phyloP scores from a whole-genome alignment of 64 coral and sea anemone species.

The Stylophora pistillata region DNA sequence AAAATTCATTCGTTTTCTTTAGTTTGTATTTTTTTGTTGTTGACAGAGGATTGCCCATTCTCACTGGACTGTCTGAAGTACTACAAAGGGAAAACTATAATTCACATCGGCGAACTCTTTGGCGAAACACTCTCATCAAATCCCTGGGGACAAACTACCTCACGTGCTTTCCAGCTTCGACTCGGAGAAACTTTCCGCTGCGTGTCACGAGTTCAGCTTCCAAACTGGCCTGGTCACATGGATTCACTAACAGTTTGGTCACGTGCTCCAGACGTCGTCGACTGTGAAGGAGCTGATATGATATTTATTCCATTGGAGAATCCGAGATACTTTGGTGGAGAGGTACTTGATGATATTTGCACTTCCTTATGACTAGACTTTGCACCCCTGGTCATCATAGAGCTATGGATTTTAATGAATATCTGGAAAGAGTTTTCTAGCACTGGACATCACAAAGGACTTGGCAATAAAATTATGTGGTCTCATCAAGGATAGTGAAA shows the following conservation, averaged over 20 bases:
- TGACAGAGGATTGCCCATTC: conserved; percentile 73
- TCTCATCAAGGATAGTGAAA: no score
- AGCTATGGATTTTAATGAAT: no score
- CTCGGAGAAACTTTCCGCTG: conserved; percentile 80
- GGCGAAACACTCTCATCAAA: conserved; percentile 80
- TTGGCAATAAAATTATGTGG: no score
- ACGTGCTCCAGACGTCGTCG: conserved; percentile 21
- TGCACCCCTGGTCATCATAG: background rate
- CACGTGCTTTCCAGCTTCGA: conserved; percentile 74
- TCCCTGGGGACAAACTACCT: conserved; percentile 90
- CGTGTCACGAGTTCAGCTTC: conserved; percentile 69
- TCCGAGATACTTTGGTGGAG: conserved; percentile 45
- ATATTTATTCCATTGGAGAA: conserved; percentile 41
- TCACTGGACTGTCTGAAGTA: conserved; percentile 70
- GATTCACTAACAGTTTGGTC: conserved; percentile 79
- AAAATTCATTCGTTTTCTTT: no score
- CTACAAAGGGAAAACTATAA: conserved; percentile 81
- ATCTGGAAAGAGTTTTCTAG: no score
- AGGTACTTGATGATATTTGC: background rate
- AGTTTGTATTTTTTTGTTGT: background rate
- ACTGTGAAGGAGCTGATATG: conserved; percentile 69
- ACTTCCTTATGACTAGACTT: no score
- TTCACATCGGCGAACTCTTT: conserved; percentile 88
- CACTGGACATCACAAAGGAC: no score
- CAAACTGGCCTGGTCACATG: conserved; percentile 94